Conservation (phyloP, 1,140 invertebrate species). For the Halictus rubicundus region DNA sequence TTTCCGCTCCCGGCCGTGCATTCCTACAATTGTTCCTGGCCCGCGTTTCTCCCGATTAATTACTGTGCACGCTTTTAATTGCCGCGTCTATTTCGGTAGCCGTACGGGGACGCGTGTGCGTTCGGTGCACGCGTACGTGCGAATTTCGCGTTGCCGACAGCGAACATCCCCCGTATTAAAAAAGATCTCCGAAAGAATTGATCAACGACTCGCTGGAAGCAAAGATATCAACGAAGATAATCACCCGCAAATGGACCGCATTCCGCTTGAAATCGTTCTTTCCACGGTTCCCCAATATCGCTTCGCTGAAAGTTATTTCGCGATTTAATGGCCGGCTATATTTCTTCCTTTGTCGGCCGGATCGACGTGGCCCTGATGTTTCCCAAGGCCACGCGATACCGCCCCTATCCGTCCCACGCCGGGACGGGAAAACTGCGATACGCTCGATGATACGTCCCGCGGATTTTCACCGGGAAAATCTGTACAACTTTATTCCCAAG, state of each 20-base stretch:
- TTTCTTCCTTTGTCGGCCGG: conserved; percentile 7
- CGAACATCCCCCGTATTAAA: neutral
- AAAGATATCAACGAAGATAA: neutral
- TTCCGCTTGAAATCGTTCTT: neutral
- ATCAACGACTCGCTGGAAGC: too few species aligned
- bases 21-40: conserved; percentile 22
- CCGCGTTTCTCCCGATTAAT: conserved; percentile 25
- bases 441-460: neutral
- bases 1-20: neutral
- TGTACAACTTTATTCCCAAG: neutral
- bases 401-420: neutral
- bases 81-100: neutral
- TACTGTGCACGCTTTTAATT: conserved; percentile 14
- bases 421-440: neutral
- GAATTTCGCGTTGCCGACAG: neutral
- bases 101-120: too few species aligned
- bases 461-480: neutral
- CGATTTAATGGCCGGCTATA: conserved; percentile 52
- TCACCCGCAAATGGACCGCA: neutral
- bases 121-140: too few species aligned
- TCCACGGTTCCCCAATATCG: conserved; percentile 24
- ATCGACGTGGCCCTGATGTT: neutral
- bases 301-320: conserved; percentile 47
- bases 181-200: neutral
- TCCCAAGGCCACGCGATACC: conserved; percentile 9